Percentiles rank a stretch among this genome's conserved stretches.
These are phyloP conservation scores for Achatina immaculata DNA, from an alignment of 1,140 invertebrate species.

Conservation along the genomic window DNA sequence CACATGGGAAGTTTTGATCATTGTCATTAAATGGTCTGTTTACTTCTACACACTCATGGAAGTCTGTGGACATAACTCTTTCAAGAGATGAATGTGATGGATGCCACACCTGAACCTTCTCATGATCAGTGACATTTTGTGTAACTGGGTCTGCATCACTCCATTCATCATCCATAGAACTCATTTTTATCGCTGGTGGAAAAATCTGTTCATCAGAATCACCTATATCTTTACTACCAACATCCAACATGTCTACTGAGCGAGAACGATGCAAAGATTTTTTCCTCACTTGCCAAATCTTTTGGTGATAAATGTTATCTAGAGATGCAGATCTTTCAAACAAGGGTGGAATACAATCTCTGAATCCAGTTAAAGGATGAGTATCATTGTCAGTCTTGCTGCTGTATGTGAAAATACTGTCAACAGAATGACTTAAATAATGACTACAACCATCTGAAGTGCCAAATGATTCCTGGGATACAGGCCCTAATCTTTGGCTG, in stretches of 20 bases:
- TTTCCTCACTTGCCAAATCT: background rate
- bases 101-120: background rate
- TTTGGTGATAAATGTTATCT: conserved; percentile 27
- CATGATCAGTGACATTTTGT: background rate
- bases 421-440: conserved; percentile 30
- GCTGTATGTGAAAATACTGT: conserved; percentile 30
- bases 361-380: background rate
- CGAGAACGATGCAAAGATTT: conserved; percentile 48
- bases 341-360: conserved; percentile 14
- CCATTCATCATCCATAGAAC: background rate
- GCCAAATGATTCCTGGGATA: background rate
- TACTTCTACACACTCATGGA: background rate
- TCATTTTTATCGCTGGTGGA: conserved; percentile 45
- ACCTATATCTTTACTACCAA: conserved; percentile 31
- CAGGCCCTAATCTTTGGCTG: background rate
- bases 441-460: conserved; percentile 28
- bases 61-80: no score
- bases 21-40: background rate
- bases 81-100: no score
- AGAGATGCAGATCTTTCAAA: conserved; percentile 40
- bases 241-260: conserved; percentile 55
- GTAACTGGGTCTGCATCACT: background rate
- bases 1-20: background rate
- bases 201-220: conserved; percentile 55
- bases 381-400: background rate